Base-by-base conservation (phyloP, 1,140 invertebrate genomes). In the Drosophila lacteicornis region DNA sequence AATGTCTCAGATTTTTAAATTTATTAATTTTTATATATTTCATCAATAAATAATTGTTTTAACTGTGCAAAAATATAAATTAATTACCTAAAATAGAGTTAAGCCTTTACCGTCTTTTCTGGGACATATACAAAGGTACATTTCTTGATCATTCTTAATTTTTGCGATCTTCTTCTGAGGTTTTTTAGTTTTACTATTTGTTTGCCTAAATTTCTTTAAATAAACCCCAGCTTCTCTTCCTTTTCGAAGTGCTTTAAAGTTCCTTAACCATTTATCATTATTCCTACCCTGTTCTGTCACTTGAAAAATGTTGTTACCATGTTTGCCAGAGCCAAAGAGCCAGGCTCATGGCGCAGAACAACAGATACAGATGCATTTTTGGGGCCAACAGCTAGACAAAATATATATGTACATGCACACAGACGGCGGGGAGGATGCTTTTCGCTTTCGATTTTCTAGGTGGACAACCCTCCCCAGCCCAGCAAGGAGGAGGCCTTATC, bases 391-490 rank as follows among this genome's bases (percentile, higher is more conserved):
- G 40, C 60, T 42, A 55, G 22, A 33, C 33, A 40, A 56, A 38
- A 55, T 55, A 40, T 55, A 40, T 40, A 38, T 55, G 22, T n/a
- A 22, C 11, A 50, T 49, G 22, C 76, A 70, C 50, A 60, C n/a
- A 36, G 43, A 57, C 27, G 76, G 51, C 56, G 77, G 47, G 25
- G 30, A 69, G 12, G 68, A 68, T 78, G 65, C 51, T 40, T 84
- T 88, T 90, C 84, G 84, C 84, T 88, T 88, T 88, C 84, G 78
- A 84, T 88, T 84, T 87, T 80, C 65, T 73, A 69, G 80, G 22
- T 71, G 57, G 60, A 40, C 25, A 33, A 33, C 38, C 43, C 46
- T 33, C n/a, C 12, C 25, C 22, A 8, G 2, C 4, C 13, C 8
- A 40, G 13, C 15, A 13, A 55, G 36, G n/a, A 38, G 51, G 19